Percentiles rank a stretch among this genome's conserved stretches.
phyloP scores from a whole-genome alignment of 2,888 invertebrate species.

The Conistra vaccinii region DNA sequence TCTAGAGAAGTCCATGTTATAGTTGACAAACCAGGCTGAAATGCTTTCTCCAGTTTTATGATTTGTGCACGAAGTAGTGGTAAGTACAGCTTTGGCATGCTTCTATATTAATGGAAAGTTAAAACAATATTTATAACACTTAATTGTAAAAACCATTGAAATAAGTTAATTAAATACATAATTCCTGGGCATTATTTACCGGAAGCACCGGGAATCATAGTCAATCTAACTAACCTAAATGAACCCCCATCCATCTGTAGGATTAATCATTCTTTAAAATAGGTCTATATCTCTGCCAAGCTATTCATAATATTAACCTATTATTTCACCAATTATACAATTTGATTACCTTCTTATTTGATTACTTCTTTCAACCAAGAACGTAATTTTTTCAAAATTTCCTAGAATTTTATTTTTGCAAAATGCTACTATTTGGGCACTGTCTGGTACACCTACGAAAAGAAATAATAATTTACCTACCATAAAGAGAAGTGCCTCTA shows the following conservation, averaged over 20 bases:
- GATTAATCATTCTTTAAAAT: not conserved
- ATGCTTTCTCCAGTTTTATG: slow-evolving; percentile 92
- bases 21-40: slow-evolving; percentile 94
- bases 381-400: slow-evolving; percentile 91
- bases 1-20: slow-evolving; percentile 96
- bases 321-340: not conserved
- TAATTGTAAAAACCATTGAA: too few species aligned
- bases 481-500: not conserved
- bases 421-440: slow-evolving; percentile 94
- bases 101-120: slow-evolving; percentile 72
- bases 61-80: slow-evolving; percentile 93
- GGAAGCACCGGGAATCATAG: not conserved
- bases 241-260: not conserved
- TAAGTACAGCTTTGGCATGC: slow-evolving; percentile 93
- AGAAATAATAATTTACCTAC: slow-evolving; percentile 3
- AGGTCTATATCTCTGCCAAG: not conserved
- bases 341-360: slow-evolving; percentile 83
- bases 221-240: not conserved
- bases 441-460: slow-evolving; percentile 93
- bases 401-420: slow-evolving; percentile 93
- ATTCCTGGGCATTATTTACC: not conserved
- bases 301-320: not conserved
- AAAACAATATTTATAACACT: not conserved
- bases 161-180: not conserved
- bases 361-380: slow-evolving; percentile 92